Evolutionary conservation across 2,113 vertebrate species (phyloP).

Genomic region (Anguilla rostrata): DNA sequence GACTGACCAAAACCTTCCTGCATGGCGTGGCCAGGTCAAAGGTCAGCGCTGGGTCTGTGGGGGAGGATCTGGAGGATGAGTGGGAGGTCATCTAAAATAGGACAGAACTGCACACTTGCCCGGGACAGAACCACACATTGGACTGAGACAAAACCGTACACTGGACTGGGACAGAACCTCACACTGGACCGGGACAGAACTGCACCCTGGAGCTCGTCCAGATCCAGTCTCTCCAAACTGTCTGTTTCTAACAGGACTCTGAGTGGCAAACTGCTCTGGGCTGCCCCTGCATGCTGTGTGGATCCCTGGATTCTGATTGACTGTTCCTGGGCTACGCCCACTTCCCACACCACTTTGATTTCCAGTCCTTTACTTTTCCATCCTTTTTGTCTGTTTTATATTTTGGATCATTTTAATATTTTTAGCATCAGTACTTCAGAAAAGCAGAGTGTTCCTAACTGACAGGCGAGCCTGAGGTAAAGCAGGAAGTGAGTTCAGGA

Average conservation of each 20-base stretch:
- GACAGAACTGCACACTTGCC: too few species aligned
- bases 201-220: too few species aligned
- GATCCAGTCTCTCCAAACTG: too few species aligned
- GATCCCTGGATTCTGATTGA: background rate
- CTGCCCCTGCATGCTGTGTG: too few species aligned
- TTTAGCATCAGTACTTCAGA: background rate
- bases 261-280: too few species aligned
- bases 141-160: too few species aligned
- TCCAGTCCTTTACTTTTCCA: background rate
- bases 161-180: too few species aligned
- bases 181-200: too few species aligned
- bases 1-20: slow-evolving; percentile 89
- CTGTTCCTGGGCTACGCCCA: background rate
- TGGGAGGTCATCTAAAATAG: slow-evolving; percentile 91
- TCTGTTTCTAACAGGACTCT: too few species aligned
- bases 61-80: slow-evolving; percentile 89
- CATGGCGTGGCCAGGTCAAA: slow-evolving; percentile 63
- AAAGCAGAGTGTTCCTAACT: too few species aligned
- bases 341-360: slow-evolving; percentile 3
- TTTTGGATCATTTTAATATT: background rate
- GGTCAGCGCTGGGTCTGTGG: slow-evolving; percentile 55
- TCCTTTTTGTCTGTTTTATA: background rate
- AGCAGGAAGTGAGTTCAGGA: background rate
- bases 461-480: too few species aligned
- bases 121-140: too few species aligned